Percentiles rank a stretch among this genome's conserved stretches.
Evolutionary conservation across 2,113 vertebrate genomes (phyloP).

Genomic region (Meriones unguiculatus): DNA sequence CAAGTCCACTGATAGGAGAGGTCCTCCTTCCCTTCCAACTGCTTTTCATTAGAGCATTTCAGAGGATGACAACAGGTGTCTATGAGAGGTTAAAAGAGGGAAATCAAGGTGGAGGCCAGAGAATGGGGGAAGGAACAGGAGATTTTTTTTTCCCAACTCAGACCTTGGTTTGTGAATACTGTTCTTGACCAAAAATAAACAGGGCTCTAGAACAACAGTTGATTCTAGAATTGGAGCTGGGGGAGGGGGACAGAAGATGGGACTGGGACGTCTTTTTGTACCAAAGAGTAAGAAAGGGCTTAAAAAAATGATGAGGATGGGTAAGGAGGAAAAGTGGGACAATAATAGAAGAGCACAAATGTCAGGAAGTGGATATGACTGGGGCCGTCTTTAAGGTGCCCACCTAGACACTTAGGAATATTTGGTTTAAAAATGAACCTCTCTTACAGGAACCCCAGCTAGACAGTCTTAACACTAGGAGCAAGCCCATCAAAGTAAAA

Average conservation of each 20-base stretch:
- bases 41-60: background rate
- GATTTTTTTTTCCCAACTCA: background rate
- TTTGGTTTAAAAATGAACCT: constrained; percentile 38
- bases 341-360: background rate
- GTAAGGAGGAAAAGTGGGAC: too few relatives aligned
- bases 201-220: background rate
- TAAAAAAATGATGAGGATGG: too few relatives aligned
- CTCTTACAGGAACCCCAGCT: constrained; percentile 24
- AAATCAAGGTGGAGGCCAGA: background rate
- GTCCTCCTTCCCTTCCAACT: too few relatives aligned
- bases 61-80: background rate
- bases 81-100: background rate
- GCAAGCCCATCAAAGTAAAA: background rate
- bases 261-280: background rate
- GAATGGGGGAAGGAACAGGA: background rate
- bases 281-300: background rate
- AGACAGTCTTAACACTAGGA: background rate
- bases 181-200: background rate
- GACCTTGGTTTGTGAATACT: too few relatives aligned
- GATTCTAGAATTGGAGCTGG: background rate
- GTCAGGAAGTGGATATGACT: background rate
- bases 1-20: too few relatives aligned
- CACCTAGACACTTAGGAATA: constrained; percentile 28
- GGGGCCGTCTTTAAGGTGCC: constrained; percentile 1
- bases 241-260: background rate